Evolutionary conservation across 2,113 vertebrate species (phyloP), one percentile per base, ranked within the genome.

Genomic region (Xenopus laevis): DNA sequence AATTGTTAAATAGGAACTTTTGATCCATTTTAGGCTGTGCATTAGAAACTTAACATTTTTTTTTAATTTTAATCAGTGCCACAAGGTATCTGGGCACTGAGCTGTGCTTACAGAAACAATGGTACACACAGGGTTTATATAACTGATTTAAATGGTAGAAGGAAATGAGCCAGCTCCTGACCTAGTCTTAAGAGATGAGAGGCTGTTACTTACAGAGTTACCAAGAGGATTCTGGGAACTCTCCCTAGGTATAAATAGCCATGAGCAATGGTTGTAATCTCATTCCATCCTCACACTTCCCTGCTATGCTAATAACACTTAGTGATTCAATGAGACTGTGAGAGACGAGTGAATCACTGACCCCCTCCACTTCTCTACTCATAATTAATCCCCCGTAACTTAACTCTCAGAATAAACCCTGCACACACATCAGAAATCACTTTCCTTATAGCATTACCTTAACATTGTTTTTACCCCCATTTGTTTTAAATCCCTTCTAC

Each of bases 221-320:
- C 58, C 20, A 12, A 60, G 13, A 63, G 67, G 30, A 76, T 76
- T 76, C 73, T 69, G 74, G 74, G 74, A 60, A 17, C 33, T 40
- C 57, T 53, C 30, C 8, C n/a, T 45, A 59, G 59, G 67, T 76
- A 70, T 64, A 70, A 76, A 76, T 70, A 76, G 67, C 66, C 67
- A 17, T 18, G 47, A 69, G 67, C 74, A 53, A 53, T 55, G 17
- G 45, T 69, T 63, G 45, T 76, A 70, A 76, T 69, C 66, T 76
- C 74, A 70, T 76, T 76, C 64, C 27, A 76, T 64, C 65, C 74
- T 69, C 47, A 76, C 74, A 64, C 74, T 64, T 76, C 59, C 30
- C 74, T 13, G 9, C 50, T 59, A 76, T 76, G 60, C 66, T 76
- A 76, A 76, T 70, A 76, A 76, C 66, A 70, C 27, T 30, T 30